Evolutionary conservation across 2,113 vertebrate genomes (phyloP).

Genomic region (Crypturellus undulatus): DNA sequence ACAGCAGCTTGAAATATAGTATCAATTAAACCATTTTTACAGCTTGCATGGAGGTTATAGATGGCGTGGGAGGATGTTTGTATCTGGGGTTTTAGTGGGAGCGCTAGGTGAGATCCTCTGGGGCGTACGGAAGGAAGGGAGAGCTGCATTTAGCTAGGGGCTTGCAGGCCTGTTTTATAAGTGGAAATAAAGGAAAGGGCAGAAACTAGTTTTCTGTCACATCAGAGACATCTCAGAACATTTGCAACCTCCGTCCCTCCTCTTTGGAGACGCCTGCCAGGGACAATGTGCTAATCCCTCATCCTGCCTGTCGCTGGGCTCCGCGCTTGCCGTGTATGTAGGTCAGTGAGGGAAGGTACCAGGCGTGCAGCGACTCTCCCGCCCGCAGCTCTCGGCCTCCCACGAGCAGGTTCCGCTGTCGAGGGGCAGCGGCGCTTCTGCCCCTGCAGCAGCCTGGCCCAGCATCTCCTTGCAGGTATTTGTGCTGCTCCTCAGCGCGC

Average conservation of each 20-base stretch:
- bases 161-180: slow-evolving; percentile 10
- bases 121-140: background rate
- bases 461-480: fast-evolving
- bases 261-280: fast-evolving
- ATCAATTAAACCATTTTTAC: slow-evolving; percentile 71
- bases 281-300: background rate
- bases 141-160: background rate
- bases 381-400: background rate
- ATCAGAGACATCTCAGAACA: background rate
- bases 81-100: slow-evolving; percentile 15
- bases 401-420: background rate
- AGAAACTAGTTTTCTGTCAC: slow-evolving; percentile 13
- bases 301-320: fast-evolving
- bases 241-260: background rate
- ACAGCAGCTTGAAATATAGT: slow-evolving; percentile 69
- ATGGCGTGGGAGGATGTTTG: slow-evolving; percentile 32
- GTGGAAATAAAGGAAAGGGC: slow-evolving; percentile 25
- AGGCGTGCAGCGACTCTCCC: fast-evolving
- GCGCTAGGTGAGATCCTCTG: background rate
- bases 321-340: background rate
- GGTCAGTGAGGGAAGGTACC: background rate
- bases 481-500: background rate
- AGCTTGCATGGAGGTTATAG: slow-evolving; percentile 36
- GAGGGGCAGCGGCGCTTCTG: too few species aligned
- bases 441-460: too few species aligned